phyloP scores from a whole-genome alignment of 2,113 vertebrate genomes.

The Pantherophis guttatus region DNA sequence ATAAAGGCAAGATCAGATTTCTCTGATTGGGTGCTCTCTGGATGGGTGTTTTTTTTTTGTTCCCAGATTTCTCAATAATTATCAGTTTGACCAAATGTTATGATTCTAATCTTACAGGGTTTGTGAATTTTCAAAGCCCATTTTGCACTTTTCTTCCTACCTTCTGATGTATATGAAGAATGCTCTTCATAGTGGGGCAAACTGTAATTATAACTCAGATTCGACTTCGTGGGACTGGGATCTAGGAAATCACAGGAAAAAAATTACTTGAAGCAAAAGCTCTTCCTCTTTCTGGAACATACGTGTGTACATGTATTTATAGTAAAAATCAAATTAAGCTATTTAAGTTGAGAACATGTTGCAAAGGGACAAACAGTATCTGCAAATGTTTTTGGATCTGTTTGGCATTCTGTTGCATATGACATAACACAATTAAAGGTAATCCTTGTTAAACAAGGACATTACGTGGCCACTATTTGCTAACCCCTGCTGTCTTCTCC shows the following conservation, averaged over 20 bases:
- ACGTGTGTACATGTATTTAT: not conserved
- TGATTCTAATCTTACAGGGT: not conserved
- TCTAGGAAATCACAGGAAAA: not conserved
- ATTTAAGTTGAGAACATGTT: not conserved
- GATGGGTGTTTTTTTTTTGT: not conserved
- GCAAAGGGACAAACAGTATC: not conserved
- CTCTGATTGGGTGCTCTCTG: not conserved
- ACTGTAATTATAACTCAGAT: slow-evolving; percentile 1
- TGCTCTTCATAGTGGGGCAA: not conserved
- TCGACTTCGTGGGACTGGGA: not conserved
- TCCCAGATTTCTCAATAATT: not conserved
- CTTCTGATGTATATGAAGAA: slow-evolving; percentile 1
- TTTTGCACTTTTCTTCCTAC: not conserved
- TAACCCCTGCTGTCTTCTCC: not conserved
- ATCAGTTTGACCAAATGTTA: not conserved
- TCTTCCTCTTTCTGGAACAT: not conserved
- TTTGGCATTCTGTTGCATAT: not conserved
- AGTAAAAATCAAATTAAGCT: not conserved
- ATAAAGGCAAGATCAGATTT: not conserved
- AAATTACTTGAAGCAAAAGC: not conserved
- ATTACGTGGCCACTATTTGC: not conserved
- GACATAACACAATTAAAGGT: not conserved
- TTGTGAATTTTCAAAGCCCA: not conserved
- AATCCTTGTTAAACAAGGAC: not conserved
- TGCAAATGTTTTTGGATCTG: not conserved